phyloP scores from a whole-genome alignment of 2,888 invertebrate genomes.

The Conchocele bisecta region DNA sequence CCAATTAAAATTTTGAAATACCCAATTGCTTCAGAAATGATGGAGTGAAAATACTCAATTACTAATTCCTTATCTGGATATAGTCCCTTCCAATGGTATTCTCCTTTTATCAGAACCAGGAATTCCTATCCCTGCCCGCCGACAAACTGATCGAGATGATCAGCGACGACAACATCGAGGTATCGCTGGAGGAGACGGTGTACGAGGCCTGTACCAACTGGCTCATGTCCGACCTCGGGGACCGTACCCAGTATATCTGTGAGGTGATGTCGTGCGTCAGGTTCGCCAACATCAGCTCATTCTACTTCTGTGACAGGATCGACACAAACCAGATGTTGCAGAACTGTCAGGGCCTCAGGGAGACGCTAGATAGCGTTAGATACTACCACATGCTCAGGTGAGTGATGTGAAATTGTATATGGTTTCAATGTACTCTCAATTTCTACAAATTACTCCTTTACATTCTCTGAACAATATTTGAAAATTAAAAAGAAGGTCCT shows the following conservation, averaged over 20 bases:
- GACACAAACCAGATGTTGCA: slow-evolving; percentile 69
- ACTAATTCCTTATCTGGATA: too few relatives aligned
- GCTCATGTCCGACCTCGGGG: slow-evolving; percentile 67
- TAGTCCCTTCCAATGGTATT: too few relatives aligned
- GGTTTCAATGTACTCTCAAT: too few relatives aligned
- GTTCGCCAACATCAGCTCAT: slow-evolving; percentile 80
- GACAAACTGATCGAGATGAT: slow-evolving; percentile 81
- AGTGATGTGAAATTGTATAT: too few relatives aligned
- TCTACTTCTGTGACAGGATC: slow-evolving; percentile 81
- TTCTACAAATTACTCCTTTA: too few relatives aligned
- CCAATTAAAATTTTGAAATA: too few relatives aligned
- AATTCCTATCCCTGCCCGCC: slow-evolving; percentile 77
- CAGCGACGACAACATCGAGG: slow-evolving; percentile 78
- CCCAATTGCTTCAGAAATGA: too few relatives aligned
- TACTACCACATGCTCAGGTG: slow-evolving; percentile 79
- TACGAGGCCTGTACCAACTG: slow-evolving; percentile 80
- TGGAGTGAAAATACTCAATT: too few relatives aligned
- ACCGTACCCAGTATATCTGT: slow-evolving; percentile 60
- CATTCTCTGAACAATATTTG: too few relatives aligned
- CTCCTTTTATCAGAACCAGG: slow-evolving; percentile 74
- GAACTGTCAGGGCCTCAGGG: slow-evolving; percentile 62
- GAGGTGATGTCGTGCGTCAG: slow-evolving; percentile 78
- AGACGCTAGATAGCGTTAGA: slow-evolving; percentile 70
- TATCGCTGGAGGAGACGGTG: slow-evolving; percentile 75
- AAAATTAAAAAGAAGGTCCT: too few relatives aligned